Evolutionary conservation across 2,113 vertebrate genomes (phyloP).

Genomic region (Coturnix japonica): DNA sequence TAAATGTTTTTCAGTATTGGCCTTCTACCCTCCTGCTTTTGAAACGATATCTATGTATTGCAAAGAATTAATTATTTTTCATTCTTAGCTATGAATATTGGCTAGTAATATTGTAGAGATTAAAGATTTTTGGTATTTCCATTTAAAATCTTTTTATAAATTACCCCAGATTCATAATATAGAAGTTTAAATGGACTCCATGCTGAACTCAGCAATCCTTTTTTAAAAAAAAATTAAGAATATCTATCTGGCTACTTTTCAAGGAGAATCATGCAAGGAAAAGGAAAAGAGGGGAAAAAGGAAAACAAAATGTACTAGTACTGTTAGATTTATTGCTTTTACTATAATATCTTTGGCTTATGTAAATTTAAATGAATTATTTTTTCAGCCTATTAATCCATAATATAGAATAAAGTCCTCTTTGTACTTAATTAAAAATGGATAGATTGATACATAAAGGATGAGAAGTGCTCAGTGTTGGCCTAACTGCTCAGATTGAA

Average conservation of each 20-base stretch:
- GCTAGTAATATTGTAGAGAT: neutral
- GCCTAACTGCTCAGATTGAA: neutral
- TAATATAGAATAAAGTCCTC: neutral
- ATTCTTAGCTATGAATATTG: neutral
- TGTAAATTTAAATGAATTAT: neutral
- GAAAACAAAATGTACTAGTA: neutral
- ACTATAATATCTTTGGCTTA: constrained; percentile 2
- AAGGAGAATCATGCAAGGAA: neutral
- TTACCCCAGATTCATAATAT: constrained; percentile 6
- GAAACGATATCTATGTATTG: neutral
- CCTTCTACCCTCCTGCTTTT: neutral
- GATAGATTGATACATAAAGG: neutral
- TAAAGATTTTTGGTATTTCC: neutral
- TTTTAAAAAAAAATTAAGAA: neutral
- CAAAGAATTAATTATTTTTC: neutral
- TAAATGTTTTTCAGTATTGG: neutral
- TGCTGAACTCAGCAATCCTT: neutral
- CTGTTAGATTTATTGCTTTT: constrained; percentile 10
- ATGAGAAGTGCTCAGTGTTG: neutral
- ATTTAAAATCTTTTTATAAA: constrained; percentile 18
- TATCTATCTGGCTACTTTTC: neutral
- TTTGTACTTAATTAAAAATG: constrained; percentile 15
- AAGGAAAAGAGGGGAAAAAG: neutral
- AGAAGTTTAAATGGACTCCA: neutral
- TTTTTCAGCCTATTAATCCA: neutral